A percentile compares a stretch with the other conserved stretches of the same genome.
Conservation (phyloP, 2,888 invertebrate genomes). For the Glomeris marginata region DNA sequence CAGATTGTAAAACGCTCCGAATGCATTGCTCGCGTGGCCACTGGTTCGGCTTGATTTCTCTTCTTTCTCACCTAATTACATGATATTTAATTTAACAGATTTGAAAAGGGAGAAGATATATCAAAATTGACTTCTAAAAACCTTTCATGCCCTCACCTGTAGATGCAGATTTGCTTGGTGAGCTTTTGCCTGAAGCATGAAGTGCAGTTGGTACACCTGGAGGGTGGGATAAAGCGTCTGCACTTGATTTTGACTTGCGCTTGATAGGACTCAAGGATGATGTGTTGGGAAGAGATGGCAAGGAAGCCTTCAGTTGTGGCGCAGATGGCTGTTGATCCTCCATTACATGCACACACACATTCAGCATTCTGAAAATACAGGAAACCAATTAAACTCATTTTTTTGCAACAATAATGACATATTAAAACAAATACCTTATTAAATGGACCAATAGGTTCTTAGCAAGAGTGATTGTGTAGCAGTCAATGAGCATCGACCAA, state of each 20-base stretch:
- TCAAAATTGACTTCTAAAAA: too few species aligned
- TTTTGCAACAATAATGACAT: too few species aligned
- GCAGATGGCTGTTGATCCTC: slow-evolving; percentile 42
- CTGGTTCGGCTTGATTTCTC: slow-evolving; percentile 18
- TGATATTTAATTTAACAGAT: not conserved
- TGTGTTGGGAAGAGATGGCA: slow-evolving; percentile 29
- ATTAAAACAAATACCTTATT: slow-evolving; percentile 36
- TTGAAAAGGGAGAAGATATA: too few species aligned
- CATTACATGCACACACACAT: slow-evolving; percentile 57
- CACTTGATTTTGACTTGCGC: slow-evolving; percentile 26
- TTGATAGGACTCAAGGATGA: slow-evolving; percentile 32
- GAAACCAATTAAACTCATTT: not conserved
- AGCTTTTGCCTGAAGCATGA: slow-evolving; percentile 12
- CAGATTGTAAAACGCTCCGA: slow-evolving; percentile 34
- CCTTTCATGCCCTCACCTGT: not conserved
- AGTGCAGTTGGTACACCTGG: not conserved
- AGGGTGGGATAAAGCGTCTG: slow-evolving; percentile 4
- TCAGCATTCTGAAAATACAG: slow-evolving; percentile 39
- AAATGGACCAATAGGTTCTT: slow-evolving; percentile 52
- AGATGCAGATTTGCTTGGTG: slow-evolving; percentile 10
- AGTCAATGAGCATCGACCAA: slow-evolving; percentile 27
- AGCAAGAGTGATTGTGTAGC: slow-evolving; percentile 37
- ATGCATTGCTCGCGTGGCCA: not conserved
- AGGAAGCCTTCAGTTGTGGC: slow-evolving; percentile 39
- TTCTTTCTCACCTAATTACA: slow-evolving; percentile 22